Conservation (phyloP, 2,113 vertebrate species). For the Oryzias woworae region DNA sequence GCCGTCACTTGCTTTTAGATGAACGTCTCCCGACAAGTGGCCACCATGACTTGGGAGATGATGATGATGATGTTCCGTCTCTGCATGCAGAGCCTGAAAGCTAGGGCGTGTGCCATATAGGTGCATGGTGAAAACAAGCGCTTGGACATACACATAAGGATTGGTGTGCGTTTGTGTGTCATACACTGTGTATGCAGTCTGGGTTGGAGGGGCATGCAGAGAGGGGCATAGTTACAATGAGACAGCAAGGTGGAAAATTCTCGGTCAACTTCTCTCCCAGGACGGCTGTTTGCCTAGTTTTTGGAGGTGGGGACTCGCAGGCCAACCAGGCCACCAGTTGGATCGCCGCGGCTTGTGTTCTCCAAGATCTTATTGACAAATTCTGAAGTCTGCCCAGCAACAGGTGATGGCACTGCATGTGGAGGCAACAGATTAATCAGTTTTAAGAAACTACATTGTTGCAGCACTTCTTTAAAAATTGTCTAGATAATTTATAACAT, state of each 20-base stretch:
- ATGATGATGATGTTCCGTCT: slow-evolving; percentile 32
- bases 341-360: slow-evolving; percentile 92
- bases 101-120: slow-evolving; percentile 48
- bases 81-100: slow-evolving; percentile 56
- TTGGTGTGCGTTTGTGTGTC: slow-evolving; percentile 63
- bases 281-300: slow-evolving; percentile 76
- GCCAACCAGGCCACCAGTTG: slow-evolving; percentile 95
- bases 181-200: slow-evolving; percentile 77
- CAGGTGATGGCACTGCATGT: slow-evolving; percentile 82
- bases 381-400: slow-evolving; percentile 96
- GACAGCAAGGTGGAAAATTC: slow-evolving; percentile 61
- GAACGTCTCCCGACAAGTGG: slow-evolving; percentile 46
- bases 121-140: slow-evolving; percentile 60
- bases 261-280: slow-evolving; percentile 54
- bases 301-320: slow-evolving; percentile 92
- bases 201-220: slow-evolving; percentile 90
- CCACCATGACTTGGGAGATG: slow-evolving; percentile 58
- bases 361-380: slow-evolving; percentile 99
- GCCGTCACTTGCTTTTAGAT: slow-evolving; percentile 49
- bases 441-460: no score
- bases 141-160: slow-evolving; percentile 70
- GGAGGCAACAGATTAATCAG: no score
- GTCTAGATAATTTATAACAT: not conserved
- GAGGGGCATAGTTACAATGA: slow-evolving; percentile 85
- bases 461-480: no score